Evolutionary conservation across 2,888 invertebrate genomes (phyloP).

Genomic region (Ochropleura leucogaster): DNA sequence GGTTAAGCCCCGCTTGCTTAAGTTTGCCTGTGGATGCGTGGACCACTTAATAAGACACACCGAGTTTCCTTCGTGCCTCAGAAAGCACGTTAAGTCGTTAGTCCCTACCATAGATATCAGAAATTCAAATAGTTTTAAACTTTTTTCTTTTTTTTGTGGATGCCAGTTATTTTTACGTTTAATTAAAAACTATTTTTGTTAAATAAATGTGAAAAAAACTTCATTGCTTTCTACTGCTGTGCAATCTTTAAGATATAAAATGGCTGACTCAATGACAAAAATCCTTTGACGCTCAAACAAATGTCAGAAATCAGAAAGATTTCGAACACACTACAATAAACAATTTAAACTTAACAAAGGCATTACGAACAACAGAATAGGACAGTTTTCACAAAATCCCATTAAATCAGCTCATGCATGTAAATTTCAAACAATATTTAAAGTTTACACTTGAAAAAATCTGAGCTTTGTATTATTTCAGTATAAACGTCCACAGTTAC

Average conservation of each 20-base stretch:
- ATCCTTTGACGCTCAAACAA: not conserved
- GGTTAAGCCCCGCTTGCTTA: no score
- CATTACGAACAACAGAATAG: constrained; percentile 8
- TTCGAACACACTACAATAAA: not conserved
- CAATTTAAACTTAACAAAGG: constrained; percentile 25
- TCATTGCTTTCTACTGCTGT: not conserved
- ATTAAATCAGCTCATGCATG: constrained; percentile 52
- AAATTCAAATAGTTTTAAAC: no score
- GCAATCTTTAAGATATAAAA: no score
- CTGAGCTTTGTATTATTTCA: constrained; percentile 42
- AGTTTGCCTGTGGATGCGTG: no score
- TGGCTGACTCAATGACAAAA: no score
- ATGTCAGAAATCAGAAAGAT: not conserved
- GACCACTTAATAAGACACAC: no score
- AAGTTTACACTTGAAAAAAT: constrained; percentile 63
- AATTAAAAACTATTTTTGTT: no score
- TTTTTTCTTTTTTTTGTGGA: no score
- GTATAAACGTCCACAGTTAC: not conserved
- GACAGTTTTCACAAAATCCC: constrained; percentile 24
- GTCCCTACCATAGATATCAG: no score
- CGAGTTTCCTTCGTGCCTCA: no score
- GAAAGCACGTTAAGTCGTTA: no score
- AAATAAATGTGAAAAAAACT: not conserved
- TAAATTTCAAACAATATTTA: constrained; percentile 58
- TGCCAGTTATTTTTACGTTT: no score